Conservation (phyloP, 2,797 vertebrate genomes). For the Hippocampus kuda region DNA sequence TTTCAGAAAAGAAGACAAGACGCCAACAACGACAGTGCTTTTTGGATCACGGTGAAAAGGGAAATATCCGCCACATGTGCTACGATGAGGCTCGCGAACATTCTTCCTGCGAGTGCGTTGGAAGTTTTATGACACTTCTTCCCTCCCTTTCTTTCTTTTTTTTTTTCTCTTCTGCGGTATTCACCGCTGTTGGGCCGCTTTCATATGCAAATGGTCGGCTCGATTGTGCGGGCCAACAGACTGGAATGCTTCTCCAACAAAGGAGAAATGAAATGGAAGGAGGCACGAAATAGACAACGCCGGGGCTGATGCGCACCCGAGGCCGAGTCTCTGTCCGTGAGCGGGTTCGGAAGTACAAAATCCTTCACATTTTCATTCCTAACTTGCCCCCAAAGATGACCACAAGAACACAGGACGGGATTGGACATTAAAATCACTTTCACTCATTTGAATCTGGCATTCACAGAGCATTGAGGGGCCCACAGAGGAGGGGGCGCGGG, state of each 20-base stretch:
- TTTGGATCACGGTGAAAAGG: background rate
- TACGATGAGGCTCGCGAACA: conserved; percentile 16
- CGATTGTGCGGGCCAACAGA: conserved; percentile 59
- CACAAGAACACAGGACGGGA: background rate
- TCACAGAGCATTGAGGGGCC: background rate
- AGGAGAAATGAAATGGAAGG: conserved; percentile 44
- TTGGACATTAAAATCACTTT: background rate
- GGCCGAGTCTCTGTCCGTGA: background rate
- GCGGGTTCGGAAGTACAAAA: background rate
- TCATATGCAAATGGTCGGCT: conserved; percentile 61
- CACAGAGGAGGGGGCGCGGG: background rate
- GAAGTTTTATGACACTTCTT: conserved; percentile 49
- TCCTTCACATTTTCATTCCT: background rate
- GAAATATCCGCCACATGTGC: conserved; percentile 19
- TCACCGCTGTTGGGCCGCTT: conserved; percentile 48
- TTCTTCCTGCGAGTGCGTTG: conserved; percentile 28
- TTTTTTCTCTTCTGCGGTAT: background rate
- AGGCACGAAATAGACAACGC: conserved; percentile 30
- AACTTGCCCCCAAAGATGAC: background rate
- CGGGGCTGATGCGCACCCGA: no score
- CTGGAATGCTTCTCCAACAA: conserved; percentile 63
- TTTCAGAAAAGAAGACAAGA: background rate
- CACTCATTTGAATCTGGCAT: background rate
- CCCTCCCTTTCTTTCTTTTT: conserved; percentile 24
- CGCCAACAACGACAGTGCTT: background rate